phyloP scores from a whole-genome alignment of 2,888 invertebrate species.

The Teinopalpus imperialis region DNA sequence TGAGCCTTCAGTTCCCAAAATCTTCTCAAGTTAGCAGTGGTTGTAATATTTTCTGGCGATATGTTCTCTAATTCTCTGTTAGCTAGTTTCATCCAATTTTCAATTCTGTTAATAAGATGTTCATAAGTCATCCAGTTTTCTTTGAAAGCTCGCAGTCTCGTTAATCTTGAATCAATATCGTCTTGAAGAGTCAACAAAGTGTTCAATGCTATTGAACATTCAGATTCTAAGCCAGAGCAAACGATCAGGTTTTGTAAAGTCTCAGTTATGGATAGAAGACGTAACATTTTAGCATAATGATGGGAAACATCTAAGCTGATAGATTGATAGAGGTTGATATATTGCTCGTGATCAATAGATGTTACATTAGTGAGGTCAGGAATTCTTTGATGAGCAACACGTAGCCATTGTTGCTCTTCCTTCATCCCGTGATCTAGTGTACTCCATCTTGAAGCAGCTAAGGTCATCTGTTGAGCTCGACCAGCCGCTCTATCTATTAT shows the following conservation, averaged over 20 bases:
- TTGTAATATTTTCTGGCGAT: slow-evolving; percentile 83
- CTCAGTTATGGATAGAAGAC: slow-evolving; percentile 87
- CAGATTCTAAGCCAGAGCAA: slow-evolving; percentile 88
- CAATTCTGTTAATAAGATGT: slow-evolving; percentile 86
- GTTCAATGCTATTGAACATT: slow-evolving; percentile 87
- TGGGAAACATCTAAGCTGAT: slow-evolving; percentile 89
- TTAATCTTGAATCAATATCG: slow-evolving; percentile 87
- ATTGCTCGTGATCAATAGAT: slow-evolving; percentile 92
- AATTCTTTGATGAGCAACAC: slow-evolving; percentile 91
- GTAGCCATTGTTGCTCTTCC: slow-evolving; percentile 91
- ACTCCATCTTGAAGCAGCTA: slow-evolving; percentile 93
- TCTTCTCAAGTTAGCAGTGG: slow-evolving; percentile 88
- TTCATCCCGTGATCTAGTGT: slow-evolving; percentile 90
- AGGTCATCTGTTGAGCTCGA: slow-evolving; percentile 90
- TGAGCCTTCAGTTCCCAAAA: slow-evolving; percentile 96
- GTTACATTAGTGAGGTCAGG: slow-evolving; percentile 91
- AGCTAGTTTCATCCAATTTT: slow-evolving; percentile 88
- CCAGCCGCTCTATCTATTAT: slow-evolving; percentile 91
- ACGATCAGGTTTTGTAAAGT: slow-evolving; percentile 88
- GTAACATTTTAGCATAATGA: slow-evolving; percentile 89
- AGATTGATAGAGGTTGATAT: slow-evolving; percentile 91
- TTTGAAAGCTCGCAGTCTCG: slow-evolving; percentile 87
- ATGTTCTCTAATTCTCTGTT: slow-evolving; percentile 86
- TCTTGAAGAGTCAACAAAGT: slow-evolving; percentile 88
- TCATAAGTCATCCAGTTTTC: slow-evolving; percentile 91